Evolutionary conservation across 2,113 vertebrate genomes (phyloP).

Genomic region (Serinus canaria): DNA sequence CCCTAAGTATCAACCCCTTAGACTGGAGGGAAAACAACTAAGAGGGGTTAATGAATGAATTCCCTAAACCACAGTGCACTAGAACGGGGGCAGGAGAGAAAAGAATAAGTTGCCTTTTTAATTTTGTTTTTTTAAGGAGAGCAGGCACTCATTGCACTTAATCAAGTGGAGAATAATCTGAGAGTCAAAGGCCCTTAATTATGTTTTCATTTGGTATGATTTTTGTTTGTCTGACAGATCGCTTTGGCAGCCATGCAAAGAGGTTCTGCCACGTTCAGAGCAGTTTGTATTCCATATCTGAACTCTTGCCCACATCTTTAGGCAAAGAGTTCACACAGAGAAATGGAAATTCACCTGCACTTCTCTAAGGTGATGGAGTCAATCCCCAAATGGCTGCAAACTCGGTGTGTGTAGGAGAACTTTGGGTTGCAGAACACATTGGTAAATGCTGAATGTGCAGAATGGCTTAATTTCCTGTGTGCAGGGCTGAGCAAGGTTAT

Average conservation of each 20-base stretch:
- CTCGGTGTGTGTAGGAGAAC: conserved; percentile 8
- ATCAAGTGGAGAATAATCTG: conserved; percentile 5
- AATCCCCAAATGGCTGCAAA: conserved; percentile 36
- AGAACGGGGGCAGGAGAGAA: not conserved
- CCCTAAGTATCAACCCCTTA: not conserved
- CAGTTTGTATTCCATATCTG: not conserved
- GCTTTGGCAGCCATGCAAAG: not conserved
- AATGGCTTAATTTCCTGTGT: conserved; percentile 67
- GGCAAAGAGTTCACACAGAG: not conserved
- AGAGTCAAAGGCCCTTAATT: conserved; percentile 44
- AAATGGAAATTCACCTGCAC: conserved; percentile 49
- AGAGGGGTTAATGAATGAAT: not conserved
- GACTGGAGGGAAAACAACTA: not conserved
- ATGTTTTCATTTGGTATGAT: not conserved
- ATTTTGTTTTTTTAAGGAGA: not conserved
- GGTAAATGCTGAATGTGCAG: conserved; percentile 70
- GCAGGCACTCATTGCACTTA: not conserved
- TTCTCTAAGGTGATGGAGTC: conserved; percentile 38
- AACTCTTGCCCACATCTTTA: not conserved
- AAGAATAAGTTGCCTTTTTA: not conserved
- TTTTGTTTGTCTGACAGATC: not conserved
- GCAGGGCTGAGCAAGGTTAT: conserved; percentile 66
- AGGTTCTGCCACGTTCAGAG: not conserved
- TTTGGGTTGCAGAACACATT: conserved; percentile 29
- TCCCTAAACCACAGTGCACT: not conserved